Conservation (phyloP, 2,888 invertebrate genomes). For the Villa cingulata region DNA sequence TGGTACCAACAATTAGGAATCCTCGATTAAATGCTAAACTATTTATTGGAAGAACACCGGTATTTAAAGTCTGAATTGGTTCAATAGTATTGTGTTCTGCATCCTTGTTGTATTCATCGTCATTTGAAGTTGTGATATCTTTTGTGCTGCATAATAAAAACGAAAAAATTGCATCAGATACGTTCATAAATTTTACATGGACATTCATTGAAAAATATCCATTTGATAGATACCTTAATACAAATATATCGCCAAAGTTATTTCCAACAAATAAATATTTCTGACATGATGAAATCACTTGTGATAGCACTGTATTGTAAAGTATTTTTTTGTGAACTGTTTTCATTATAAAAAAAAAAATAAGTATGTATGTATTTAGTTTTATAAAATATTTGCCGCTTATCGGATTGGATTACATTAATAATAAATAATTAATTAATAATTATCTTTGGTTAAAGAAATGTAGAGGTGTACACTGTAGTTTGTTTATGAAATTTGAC, state of each 20-base stretch:
- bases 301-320: constrained; percentile 71
- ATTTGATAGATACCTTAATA: constrained; percentile 59
- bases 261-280: constrained; percentile 70
- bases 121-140: neutral
- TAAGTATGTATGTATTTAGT: too few relatives aligned
- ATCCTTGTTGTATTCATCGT: constrained; percentile 21
- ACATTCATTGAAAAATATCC: too few relatives aligned
- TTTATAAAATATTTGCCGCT: too few relatives aligned
- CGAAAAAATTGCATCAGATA: too few relatives aligned
- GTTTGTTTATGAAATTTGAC: too few relatives aligned
- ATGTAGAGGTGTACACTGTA: too few relatives aligned
- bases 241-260: constrained; percentile 69
- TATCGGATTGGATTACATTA: too few relatives aligned
- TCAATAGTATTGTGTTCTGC: constrained; percentile 36
- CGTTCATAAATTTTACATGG: too few relatives aligned
- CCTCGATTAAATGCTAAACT: constrained; percentile 47
- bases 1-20: constrained; percentile 59
- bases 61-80: constrained; percentile 11
- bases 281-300: constrained; percentile 72
- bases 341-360: constrained; percentile 20
- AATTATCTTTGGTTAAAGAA: too few relatives aligned
- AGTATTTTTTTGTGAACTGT: constrained; percentile 29
- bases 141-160: neutral
- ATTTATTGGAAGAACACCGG: constrained; percentile 40
- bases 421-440: too few relatives aligned